Conservation (phyloP, 2,797 vertebrate genomes). For the Gambusia yucatana region DNA sequence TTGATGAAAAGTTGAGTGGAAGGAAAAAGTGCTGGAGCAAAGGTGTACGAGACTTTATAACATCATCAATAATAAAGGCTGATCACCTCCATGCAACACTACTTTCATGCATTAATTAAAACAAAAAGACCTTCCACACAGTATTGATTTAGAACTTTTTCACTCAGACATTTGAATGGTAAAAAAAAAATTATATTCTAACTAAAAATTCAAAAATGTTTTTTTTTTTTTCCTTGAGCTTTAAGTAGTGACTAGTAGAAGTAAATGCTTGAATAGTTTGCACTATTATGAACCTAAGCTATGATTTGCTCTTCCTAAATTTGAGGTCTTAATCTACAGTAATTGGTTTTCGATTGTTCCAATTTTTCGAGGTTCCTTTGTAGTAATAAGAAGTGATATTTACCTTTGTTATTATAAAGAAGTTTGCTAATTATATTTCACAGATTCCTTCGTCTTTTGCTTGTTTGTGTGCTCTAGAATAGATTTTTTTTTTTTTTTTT, state of each 20-base stretch:
- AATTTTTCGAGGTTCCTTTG: neutral
- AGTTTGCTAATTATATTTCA: constrained; percentile 58
- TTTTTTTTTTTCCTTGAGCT: neutral
- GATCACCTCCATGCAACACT: neutral
- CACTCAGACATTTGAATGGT: neutral
- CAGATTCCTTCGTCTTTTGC: constrained; percentile 39
- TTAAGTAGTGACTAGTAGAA: neutral
- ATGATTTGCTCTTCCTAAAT: neutral
- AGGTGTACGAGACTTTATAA: neutral
- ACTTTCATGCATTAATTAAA: neutral
- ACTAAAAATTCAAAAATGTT: neutral
- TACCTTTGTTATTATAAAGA: constrained; percentile 59
- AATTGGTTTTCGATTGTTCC: neutral
- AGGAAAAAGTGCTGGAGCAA: neutral
- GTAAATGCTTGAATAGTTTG: neutral
- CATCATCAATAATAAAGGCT: neutral
- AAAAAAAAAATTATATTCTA: neutral
- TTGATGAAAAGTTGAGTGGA: neutral
- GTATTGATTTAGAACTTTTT: neutral
- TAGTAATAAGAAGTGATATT: constrained; percentile 43
- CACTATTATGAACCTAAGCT: neutral
- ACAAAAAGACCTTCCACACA: neutral
- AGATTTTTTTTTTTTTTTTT: constrained; percentile 32
- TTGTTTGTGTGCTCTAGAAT: constrained; percentile 41
- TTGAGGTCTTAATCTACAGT: too few relatives aligned